A percentile compares a stretch with the other conserved stretches of the same genome.
Evolutionary conservation across 2,113 vertebrate genomes (phyloP).

Genomic region (Phalacrocorax pelagicus): DNA sequence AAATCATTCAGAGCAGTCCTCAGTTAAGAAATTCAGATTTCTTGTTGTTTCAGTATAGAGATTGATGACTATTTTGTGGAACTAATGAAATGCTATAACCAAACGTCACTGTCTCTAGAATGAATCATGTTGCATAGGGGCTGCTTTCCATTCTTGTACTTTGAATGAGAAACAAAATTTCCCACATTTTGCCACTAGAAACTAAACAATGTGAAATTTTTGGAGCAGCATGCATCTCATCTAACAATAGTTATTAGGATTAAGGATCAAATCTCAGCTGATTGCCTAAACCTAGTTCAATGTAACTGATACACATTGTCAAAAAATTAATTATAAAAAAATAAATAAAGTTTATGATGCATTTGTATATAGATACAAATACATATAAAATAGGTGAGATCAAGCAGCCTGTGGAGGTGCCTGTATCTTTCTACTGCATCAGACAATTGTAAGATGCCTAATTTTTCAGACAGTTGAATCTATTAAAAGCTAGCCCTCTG

Average conservation of each 20-base stretch:
- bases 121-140: not conserved
- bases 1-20: not conserved
- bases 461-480: conserved; percentile 1
- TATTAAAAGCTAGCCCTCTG: not conserved
- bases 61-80: not conserved
- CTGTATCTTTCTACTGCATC: not conserved
- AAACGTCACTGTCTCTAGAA: not conserved
- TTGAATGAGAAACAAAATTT: not conserved
- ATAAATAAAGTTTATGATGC: not conserved
- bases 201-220: not conserved
- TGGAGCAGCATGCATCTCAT: not conserved
- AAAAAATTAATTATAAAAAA: not conserved
- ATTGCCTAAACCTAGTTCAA: not conserved
- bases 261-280: not conserved
- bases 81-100: not conserved
- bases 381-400: not conserved
- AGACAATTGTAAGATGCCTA: not conserved
- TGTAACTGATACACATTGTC: not conserved
- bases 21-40: not conserved
- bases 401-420: not conserved
- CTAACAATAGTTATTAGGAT: not conserved
- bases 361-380: not conserved
- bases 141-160: not conserved
- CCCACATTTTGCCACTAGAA: not conserved
- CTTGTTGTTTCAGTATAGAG: not conserved